A percentile compares a stretch with the other conserved stretches of the same genome.
Conservation (phyloP, 2,113 vertebrate genomes). For the Perognathus longimembris region DNA sequence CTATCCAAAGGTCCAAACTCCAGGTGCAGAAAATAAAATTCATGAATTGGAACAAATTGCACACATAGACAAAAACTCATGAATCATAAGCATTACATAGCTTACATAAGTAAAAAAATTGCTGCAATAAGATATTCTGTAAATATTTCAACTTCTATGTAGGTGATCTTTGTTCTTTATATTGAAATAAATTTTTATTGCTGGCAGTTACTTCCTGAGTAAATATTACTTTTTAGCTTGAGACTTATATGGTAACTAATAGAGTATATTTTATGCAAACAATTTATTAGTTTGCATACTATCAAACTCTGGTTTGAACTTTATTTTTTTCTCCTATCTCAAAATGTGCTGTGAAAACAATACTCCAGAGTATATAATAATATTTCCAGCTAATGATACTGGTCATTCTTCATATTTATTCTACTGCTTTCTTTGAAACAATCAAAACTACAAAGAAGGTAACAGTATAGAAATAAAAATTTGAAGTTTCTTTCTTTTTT, state of each 20-base stretch:
- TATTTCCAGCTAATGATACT: not conserved
- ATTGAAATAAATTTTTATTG: conserved; percentile 32
- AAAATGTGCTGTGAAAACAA: not conserved
- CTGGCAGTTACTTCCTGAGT: not conserved
- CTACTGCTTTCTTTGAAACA: conserved; percentile 19
- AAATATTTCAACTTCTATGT: conserved; percentile 47
- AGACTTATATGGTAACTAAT: not conserved
- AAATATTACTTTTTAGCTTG: conserved; percentile 1
- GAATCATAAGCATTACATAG: conserved; percentile 63
- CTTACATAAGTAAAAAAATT: conserved; percentile 62
- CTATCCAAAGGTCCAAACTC: conserved; percentile 67
- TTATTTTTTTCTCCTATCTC: not conserved
- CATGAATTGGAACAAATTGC: conserved; percentile 72
- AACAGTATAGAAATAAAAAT: not conserved
- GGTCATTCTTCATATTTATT: not conserved
- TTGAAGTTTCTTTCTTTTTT: not conserved
- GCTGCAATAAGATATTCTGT: conserved; percentile 40
- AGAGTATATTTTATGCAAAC: conserved; percentile 13
- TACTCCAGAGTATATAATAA: not conserved
- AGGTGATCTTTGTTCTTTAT: not conserved
- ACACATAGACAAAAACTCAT: conserved; percentile 59
- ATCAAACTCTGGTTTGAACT: not conserved
- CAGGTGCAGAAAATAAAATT: conserved; percentile 74
- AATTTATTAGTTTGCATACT: conserved; percentile 17
- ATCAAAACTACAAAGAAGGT: not conserved